phyloP scores from a whole-genome alignment of 1,140 invertebrate genomes.

The Helicorthomorpha holstii region DNA sequence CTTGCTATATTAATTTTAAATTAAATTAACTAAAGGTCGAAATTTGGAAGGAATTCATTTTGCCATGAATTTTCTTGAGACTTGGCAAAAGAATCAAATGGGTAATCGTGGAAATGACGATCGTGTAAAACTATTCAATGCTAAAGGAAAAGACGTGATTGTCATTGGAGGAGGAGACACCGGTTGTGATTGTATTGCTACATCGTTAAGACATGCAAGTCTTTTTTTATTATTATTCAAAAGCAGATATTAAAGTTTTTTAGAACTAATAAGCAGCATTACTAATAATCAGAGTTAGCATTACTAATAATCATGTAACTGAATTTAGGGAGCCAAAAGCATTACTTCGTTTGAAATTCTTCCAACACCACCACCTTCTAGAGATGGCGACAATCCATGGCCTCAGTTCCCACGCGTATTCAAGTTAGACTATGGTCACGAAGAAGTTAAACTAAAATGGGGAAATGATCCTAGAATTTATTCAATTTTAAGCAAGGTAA shows the following conservation, averaged over 20 bases:
- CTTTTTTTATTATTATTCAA: conserved; percentile 3
- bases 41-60: conserved; percentile 83
- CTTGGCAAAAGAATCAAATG: conserved; percentile 90
- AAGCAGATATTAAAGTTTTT: neutral
- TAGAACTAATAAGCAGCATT: conserved; percentile 6
- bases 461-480: conserved; percentile 88
- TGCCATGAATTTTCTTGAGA: conserved; percentile 93
- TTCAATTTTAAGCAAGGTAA: conserved; percentile 72
- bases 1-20: neutral
- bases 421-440: conserved; percentile 95
- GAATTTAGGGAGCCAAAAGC: conserved; percentile 62
- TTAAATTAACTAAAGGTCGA: conserved; percentile 46
- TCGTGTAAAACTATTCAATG: conserved; percentile 50
- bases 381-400: conserved; percentile 87
- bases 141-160: conserved; percentile 88
- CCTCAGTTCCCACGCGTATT: conserved; percentile 94
- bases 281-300: conserved; percentile 4
- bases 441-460: conserved; percentile 81
- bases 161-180: conserved; percentile 98
- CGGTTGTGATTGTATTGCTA: conserved; percentile 98
- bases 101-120: conserved; percentile 37
- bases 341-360: conserved; percentile 96
- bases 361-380: conserved; percentile 63
- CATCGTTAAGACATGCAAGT: conserved; percentile 70
- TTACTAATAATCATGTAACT: neutral